These are phyloP conservation scores for Gnatocerus cornutus DNA, from an alignment of 2,888 invertebrate genomes.

Conservation along the genomic window DNA sequence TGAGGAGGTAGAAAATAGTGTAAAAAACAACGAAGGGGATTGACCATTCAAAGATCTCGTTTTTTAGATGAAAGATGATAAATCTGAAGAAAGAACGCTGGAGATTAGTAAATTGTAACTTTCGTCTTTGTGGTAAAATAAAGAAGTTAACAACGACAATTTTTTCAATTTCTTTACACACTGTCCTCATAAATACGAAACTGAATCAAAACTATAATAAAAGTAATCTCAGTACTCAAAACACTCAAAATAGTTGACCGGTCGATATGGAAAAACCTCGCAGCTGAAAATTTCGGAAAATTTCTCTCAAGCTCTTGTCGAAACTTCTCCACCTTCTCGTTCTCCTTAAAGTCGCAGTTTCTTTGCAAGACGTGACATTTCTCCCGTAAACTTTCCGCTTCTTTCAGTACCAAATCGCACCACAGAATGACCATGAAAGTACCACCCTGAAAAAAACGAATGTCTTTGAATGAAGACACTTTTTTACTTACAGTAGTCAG, in stretches of 20 bases:
- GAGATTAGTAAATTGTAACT: too few species aligned
- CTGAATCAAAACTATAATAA: constrained; percentile 22
- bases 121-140: too few species aligned
- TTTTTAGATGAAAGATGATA: too few species aligned
- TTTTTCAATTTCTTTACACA: too few species aligned
- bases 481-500: neutral
- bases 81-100: too few species aligned
- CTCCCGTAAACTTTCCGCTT: neutral
- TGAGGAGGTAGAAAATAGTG: too few species aligned
- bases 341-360: neutral
- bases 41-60: too few species aligned
- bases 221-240: constrained; percentile 10
- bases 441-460: neutral
- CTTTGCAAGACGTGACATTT: neutral
- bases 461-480: neutral
- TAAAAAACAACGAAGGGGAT: too few species aligned
- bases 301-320: constrained; percentile 2
- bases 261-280: constrained; percentile 5
- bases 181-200: constrained; percentile 8
- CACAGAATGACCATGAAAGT: neutral
- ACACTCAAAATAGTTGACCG: constrained; percentile 9
- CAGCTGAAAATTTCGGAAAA: constrained; percentile 27
- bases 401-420: constrained; percentile 1
- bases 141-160: too few species aligned
- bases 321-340: neutral